phyloP scores from a whole-genome alignment of 2,888 invertebrate species.

The Sphinx pinastri region DNA sequence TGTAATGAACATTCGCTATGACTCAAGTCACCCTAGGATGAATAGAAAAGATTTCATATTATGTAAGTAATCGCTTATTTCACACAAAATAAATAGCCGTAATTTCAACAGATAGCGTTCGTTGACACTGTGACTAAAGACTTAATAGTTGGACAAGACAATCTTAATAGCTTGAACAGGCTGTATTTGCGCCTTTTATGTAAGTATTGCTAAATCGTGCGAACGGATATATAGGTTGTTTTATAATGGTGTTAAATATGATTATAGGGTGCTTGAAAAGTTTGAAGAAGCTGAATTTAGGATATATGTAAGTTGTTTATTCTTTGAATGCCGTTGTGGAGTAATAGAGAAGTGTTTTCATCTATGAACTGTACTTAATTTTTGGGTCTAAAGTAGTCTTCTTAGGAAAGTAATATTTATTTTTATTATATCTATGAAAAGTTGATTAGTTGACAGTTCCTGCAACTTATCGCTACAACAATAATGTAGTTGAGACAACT shows the following conservation, averaged over 20 bases:
- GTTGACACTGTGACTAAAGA: slow-evolving; percentile 19
- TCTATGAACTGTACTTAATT: too few relatives aligned
- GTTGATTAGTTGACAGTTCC: too few relatives aligned
- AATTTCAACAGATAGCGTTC: not conserved
- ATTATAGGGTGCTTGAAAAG: not conserved
- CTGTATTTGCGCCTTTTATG: slow-evolving; percentile 18
- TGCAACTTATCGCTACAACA: too few relatives aligned
- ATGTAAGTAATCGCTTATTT: not conserved
- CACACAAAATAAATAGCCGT: not conserved
- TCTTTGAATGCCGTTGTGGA: too few relatives aligned
- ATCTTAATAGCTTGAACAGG: slow-evolving; percentile 15
- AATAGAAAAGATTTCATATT: not conserved
- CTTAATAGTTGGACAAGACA: slow-evolving; percentile 21
- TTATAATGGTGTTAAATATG: not conserved
- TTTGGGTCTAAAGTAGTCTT: too few relatives aligned
- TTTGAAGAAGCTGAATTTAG: not conserved
- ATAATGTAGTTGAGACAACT: too few relatives aligned
- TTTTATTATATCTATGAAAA: too few relatives aligned
- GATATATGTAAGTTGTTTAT: not conserved
- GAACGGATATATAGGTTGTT: not conserved
- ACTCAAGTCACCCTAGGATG: too few relatives aligned
- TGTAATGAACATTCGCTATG: too few relatives aligned
- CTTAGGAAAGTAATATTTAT: too few relatives aligned
- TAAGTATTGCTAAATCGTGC: slow-evolving; percentile 1
- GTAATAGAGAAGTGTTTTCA: too few relatives aligned